A percentile compares a stretch with the other conserved stretches of the same genome.
phyloP scores from a whole-genome alignment of 2,113 vertebrate species.

The Phrynosoma blainvillii region DNA sequence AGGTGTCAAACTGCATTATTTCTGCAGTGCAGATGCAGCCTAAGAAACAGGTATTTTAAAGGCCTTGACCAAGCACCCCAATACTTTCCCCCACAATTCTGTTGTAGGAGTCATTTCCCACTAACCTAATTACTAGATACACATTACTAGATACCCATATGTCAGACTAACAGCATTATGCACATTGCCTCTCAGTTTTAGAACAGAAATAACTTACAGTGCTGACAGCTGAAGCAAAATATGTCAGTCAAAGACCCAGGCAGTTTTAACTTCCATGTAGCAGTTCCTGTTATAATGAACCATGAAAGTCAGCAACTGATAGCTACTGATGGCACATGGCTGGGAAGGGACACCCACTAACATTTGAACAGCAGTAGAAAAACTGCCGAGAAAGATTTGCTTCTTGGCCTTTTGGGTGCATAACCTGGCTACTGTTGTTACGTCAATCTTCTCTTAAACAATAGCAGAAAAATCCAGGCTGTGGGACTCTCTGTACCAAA shows the following conservation, averaged over 20 bases:
- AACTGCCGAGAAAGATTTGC: not conserved
- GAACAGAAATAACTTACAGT: slow-evolving; percentile 29
- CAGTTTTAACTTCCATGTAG: slow-evolving; percentile 11
- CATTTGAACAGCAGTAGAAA: not conserved
- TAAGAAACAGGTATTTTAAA: not conserved
- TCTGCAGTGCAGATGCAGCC: too few relatives aligned
- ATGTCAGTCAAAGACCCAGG: slow-evolving; percentile 34
- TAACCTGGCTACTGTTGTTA: not conserved
- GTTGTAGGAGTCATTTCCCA: slow-evolving; percentile 24
- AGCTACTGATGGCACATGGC: slow-evolving; percentile 4
- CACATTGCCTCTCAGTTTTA: slow-evolving; percentile 52
- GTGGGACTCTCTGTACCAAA: not conserved
- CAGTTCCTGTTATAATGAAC: not conserved
- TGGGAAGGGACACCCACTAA: not conserved
- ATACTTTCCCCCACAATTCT: not conserved
- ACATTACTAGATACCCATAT: slow-evolving; percentile 19
- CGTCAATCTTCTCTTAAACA: not conserved
- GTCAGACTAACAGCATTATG: slow-evolving; percentile 47
- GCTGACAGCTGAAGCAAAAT: slow-evolving; percentile 56
- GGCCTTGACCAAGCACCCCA: slow-evolving; percentile 33
- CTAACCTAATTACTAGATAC: slow-evolving; percentile 43
- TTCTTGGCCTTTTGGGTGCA: not conserved
- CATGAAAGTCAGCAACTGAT: not conserved
- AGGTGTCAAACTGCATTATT: too few relatives aligned
- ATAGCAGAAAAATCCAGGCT: not conserved